A percentile compares a stretch with the other conserved stretches of the same genome.
Conservation (phyloP, 35 echinoderm and acorn worm species). For the Patiria miniata region DNA sequence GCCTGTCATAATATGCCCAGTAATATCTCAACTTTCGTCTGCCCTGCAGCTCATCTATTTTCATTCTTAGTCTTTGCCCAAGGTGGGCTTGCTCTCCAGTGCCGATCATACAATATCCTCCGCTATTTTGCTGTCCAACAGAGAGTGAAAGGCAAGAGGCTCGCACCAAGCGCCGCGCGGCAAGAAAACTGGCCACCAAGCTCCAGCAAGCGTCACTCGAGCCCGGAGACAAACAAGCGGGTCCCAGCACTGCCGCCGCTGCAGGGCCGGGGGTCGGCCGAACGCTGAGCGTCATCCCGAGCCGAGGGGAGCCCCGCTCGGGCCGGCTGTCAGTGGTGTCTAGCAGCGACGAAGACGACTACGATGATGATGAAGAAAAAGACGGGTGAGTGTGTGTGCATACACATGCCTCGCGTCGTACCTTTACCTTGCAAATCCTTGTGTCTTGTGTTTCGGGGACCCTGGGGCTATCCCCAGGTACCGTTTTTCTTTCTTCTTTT, state of each 20-base stretch:
- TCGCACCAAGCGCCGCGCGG: background rate
- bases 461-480: too few relatives aligned
- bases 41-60: too few relatives aligned
- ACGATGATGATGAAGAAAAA: background rate
- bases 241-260: background rate
- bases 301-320: background rate
- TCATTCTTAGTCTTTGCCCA: too few relatives aligned
- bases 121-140: background rate
- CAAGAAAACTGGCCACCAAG: background rate
- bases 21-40: too few relatives aligned
- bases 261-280: background rate
- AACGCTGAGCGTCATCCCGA: conserved; percentile 25
- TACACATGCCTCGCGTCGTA: too few relatives aligned
- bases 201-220: conserved; percentile 19
- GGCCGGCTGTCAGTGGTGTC: background rate
- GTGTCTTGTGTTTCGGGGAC: too few relatives aligned
- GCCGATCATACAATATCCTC: too few relatives aligned
- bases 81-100: too few relatives aligned
- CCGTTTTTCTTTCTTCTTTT: too few relatives aligned
- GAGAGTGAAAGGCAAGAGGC: conserved; percentile 22
- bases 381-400: background rate
- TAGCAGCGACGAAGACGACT: conserved; percentile 14
- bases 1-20: too few relatives aligned
- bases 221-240: background rate
- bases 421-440: too few relatives aligned